Evolutionary conservation across 2,797 vertebrate species (phyloP).

Genomic region (Nannoperca australis): DNA sequence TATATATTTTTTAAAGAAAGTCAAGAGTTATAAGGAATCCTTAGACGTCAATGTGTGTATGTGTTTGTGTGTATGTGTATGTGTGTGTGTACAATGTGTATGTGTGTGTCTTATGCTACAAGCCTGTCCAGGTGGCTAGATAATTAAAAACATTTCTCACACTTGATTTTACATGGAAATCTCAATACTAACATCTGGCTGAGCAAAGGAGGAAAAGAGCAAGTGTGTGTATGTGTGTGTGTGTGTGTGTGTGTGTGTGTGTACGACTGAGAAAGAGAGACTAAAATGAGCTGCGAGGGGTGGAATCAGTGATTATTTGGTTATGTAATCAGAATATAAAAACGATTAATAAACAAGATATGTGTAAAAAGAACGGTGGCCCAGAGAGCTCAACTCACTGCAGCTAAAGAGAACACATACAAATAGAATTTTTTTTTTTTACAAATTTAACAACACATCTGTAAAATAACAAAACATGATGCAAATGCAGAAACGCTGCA

Average conservation of each 20-base stretch:
- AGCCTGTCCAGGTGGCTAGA: constrained; percentile 79
- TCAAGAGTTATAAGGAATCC: constrained; percentile 6
- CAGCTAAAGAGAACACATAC: not conserved
- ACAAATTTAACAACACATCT: not conserved
- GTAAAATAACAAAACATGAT: not conserved
- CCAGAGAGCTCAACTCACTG: not conserved
- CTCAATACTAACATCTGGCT: constrained; percentile 71
- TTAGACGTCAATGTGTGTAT: constrained; percentile 18
- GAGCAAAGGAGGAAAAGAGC: constrained; percentile 19
- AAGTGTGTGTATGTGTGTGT: constrained; percentile 36
- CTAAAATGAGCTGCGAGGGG: not conserved
- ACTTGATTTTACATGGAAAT: constrained; percentile 74
- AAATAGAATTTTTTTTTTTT: no score
- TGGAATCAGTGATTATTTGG: constrained; percentile 4
- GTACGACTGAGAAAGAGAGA: not conserved
- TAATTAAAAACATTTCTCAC: constrained; percentile 85
- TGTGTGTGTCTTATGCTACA: constrained; percentile 33
- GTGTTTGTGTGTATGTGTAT: constrained; percentile 36
- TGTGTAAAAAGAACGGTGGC: not conserved
- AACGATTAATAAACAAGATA: not conserved
- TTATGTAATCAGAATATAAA: constrained; percentile 36
- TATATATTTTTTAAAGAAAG: constrained; percentile 4
- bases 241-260: constrained; percentile 30
- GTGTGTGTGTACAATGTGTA: constrained; percentile 7
- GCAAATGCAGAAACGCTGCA: not conserved